These are phyloP conservation scores for Dione vanillae DNA, from an alignment of 2,888 invertebrate species.

Conservation along the genomic window DNA sequence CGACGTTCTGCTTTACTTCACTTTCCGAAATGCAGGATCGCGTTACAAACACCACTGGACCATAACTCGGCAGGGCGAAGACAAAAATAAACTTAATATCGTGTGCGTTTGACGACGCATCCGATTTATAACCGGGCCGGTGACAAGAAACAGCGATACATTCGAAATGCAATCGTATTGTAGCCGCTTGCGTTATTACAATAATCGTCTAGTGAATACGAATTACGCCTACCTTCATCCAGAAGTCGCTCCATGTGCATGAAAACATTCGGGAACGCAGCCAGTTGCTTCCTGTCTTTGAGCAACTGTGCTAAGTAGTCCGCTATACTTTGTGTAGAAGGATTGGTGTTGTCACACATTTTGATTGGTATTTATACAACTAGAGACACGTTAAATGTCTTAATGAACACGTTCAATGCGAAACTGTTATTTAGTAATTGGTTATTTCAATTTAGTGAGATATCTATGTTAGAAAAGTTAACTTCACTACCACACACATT, in stretches of 20 bases:
- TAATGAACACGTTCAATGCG: constrained; percentile 73
- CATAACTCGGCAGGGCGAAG: constrained; percentile 82
- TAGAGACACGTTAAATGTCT: constrained; percentile 77
- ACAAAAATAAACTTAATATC: constrained; percentile 84
- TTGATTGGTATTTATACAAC: constrained; percentile 74
- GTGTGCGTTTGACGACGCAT: constrained; percentile 82
- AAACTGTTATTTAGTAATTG: constrained; percentile 80
- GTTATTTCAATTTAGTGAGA: constrained; percentile 82
- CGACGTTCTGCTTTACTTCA: constrained; percentile 76
- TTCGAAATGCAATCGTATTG: constrained; percentile 51
- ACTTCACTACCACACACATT: constrained; percentile 83
- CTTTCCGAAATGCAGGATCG: constrained; percentile 79
- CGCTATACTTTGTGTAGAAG: constrained; percentile 97
- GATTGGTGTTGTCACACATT: constrained; percentile 85
- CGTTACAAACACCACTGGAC: constrained; percentile 83
- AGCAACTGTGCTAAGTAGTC: constrained; percentile 99
- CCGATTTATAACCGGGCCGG: constrained; percentile 75
- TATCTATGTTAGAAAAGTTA: constrained; percentile 81
- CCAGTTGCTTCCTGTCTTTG: constrained; percentile 99
- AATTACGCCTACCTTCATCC: constrained; percentile 95
- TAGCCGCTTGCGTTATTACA: constrained; percentile 57
- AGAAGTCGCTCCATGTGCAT: constrained; percentile 99
- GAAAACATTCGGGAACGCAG: constrained; percentile 99
- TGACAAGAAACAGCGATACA: constrained; percentile 63
- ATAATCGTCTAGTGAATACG: constrained; percentile 54